phyloP scores from a whole-genome alignment of 2,797 vertebrate genomes.

The Enteromius paludinosus region DNA sequence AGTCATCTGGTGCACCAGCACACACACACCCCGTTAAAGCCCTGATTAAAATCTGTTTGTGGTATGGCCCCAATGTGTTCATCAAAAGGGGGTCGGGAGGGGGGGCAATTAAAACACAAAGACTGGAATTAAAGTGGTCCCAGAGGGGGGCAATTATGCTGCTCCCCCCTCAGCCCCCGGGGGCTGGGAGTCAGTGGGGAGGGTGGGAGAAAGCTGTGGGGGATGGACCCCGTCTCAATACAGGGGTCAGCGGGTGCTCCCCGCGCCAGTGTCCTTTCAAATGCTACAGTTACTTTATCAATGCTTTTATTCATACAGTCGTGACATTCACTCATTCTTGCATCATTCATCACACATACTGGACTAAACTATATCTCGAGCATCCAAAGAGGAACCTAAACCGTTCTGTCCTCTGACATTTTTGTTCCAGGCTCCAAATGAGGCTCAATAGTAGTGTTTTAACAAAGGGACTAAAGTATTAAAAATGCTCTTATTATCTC shows the following conservation, averaged over 20 bases:
- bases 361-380: not conserved
- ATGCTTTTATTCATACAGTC: slow-evolving; percentile 69
- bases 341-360: slow-evolving; percentile 27
- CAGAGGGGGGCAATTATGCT: slow-evolving; percentile 79
- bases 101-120: slow-evolving; percentile 83
- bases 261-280: slow-evolving; percentile 43
- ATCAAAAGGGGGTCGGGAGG: slow-evolving; percentile 71
- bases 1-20: slow-evolving; percentile 19
- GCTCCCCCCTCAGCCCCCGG: slow-evolving; percentile 65
- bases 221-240: slow-evolving; percentile 46
- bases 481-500: not conserved
- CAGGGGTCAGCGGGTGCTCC: slow-evolving; percentile 70
- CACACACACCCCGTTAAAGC: slow-evolving; percentile 42
- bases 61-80: slow-evolving; percentile 77
- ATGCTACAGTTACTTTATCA: slow-evolving; percentile 74
- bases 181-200: slow-evolving; percentile 63
- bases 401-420: not conserved
- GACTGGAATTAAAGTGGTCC: slow-evolving; percentile 78
- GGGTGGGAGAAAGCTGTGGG: slow-evolving; percentile 54
- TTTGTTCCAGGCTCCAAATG: not conserved
- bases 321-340: slow-evolving; percentile 60
- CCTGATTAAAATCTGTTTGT: slow-evolving; percentile 72
- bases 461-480: not conserved
- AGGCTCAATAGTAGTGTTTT: not conserved
- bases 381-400: slow-evolving; percentile 26